Evolutionary conservation across 1,140 invertebrate genomes (phyloP).

Genomic region (Andricus grossulariae): DNA sequence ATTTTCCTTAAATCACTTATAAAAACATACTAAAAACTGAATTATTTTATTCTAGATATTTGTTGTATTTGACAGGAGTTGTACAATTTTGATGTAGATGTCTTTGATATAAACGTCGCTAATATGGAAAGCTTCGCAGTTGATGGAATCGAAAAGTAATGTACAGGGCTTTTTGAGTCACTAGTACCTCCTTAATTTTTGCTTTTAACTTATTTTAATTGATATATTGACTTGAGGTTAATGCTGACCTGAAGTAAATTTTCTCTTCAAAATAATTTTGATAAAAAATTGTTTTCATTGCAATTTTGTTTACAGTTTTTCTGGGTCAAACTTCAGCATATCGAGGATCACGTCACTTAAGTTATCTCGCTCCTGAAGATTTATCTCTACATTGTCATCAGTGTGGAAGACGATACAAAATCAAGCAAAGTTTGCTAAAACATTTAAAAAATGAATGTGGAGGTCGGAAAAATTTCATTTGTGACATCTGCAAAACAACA

Average conservation of each 20-base stretch:
- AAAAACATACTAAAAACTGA: too few relatives aligned
- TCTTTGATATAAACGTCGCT: not conserved
- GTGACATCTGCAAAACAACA: constrained; percentile 71
- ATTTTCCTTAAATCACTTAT: too few relatives aligned
- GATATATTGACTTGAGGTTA: not conserved
- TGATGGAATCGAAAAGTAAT: too few relatives aligned
- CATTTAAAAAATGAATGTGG: constrained; percentile 77
- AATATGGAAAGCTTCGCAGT: not conserved
- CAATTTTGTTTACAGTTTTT: constrained; percentile 53
- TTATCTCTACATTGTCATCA: constrained; percentile 63
- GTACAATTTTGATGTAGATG: not conserved
- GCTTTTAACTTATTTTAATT: not conserved
- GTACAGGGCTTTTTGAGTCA: too few relatives aligned
- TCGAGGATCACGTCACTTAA: constrained; percentile 57
- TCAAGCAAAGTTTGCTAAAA: constrained; percentile 69
- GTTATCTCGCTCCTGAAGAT: constrained; percentile 55
- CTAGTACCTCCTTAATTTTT: too few relatives aligned
- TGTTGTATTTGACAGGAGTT: constrained; percentile 9
- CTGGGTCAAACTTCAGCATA: constrained; percentile 31
- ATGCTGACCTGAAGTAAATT: not conserved
- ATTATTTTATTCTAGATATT: not conserved
- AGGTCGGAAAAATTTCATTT: constrained; percentile 72
- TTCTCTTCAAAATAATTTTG: not conserved
- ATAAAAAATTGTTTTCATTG: constrained; percentile 48
- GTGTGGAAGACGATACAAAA: constrained; percentile 74